Conservation (phyloP, 2,888 invertebrate genomes). For the Petrolisthes cinctipes region DNA sequence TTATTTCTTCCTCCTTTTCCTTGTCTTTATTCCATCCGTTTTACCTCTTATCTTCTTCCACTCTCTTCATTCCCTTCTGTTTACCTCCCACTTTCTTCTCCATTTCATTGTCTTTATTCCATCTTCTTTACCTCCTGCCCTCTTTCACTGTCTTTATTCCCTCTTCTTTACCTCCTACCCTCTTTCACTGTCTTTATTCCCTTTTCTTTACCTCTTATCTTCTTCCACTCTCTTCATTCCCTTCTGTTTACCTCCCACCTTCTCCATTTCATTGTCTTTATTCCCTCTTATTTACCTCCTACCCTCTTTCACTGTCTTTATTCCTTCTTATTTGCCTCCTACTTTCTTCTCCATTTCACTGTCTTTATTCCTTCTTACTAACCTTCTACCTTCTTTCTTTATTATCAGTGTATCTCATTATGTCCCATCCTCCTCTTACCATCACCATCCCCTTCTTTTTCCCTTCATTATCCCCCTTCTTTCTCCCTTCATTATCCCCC, state of each 20-base stretch:
- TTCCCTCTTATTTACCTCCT: neutral
- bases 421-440: too few relatives aligned
- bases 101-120: too few relatives aligned
- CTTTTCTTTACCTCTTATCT: neutral
- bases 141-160: neutral
- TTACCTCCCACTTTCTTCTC: neutral
- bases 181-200: neutral
- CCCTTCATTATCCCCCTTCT: neutral
- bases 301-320: neutral
- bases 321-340: neutral
- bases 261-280: neutral
- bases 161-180: neutral
- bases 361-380: too few relatives aligned
- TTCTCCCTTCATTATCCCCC: neutral
- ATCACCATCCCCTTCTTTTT: neutral
- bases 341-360: constrained; percentile 1
- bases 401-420: too few relatives aligned
- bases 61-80: neutral
- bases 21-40: neutral
- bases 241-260: neutral
- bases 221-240: neutral
- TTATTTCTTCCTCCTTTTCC: neutral
- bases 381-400: too few relatives aligned
- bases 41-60: neutral
- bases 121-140: neutral